Percentiles rank a stretch among this genome's conserved stretches.
phyloP scores from a whole-genome alignment of 2,113 vertebrate genomes.

The Hiodon tergisus region DNA sequence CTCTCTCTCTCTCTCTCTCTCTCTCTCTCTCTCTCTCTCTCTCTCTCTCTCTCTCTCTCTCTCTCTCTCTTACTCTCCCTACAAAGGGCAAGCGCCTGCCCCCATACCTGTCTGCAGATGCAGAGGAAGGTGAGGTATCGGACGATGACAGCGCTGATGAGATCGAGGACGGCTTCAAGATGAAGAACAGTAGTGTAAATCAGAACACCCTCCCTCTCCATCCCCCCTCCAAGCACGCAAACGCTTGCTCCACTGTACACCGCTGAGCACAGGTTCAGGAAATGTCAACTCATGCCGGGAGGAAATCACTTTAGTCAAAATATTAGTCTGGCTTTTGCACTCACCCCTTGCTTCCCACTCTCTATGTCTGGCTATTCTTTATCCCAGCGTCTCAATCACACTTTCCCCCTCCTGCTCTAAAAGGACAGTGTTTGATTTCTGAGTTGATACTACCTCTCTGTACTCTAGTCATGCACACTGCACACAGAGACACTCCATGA shows the following conservation, averaged over 20 bases:
- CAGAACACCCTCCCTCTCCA: neutral
- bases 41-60: neutral
- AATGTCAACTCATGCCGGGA: conserved; percentile 8
- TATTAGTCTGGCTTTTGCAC: neutral
- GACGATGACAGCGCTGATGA: conserved; percentile 97
- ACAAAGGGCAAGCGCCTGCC: conserved; percentile 89
- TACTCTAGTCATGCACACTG: neutral
- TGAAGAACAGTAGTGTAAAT: conserved; percentile 80
- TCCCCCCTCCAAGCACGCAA: conserved; percentile 6
- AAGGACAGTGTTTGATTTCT: neutral
- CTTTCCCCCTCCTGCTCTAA: neutral
- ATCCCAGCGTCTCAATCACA: neutral
- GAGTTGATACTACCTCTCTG: neutral
- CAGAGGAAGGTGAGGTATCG: conserved; percentile 93
- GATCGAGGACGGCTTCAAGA: conserved; percentile 94
- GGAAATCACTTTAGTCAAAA: neutral
- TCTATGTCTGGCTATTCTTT: neutral
- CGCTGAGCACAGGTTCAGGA: neutral
- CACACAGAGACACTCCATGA: neutral
- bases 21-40: neutral
- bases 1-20: neutral
- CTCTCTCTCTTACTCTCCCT: neutral
- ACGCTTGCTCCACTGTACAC: neutral
- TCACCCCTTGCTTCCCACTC: neutral
- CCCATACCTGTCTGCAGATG: conserved; percentile 79